Percentiles rank a stretch among this genome's conserved stretches.
Evolutionary conservation across 2,888 invertebrate species (phyloP).

Genomic region (Pseudococcus longispinus): DNA sequence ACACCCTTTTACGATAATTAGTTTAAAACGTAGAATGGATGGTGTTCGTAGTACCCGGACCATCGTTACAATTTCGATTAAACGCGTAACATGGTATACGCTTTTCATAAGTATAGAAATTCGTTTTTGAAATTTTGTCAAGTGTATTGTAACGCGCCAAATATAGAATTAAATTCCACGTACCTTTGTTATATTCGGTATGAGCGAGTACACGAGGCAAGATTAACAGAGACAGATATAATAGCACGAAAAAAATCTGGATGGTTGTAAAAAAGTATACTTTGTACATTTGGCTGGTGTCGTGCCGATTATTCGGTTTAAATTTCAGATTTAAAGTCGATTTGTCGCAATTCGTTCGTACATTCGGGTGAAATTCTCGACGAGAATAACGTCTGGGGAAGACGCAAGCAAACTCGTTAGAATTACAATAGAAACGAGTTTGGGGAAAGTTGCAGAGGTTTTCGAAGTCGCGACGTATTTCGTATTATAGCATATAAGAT

Average conservation of each 20-base stretch:
- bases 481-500: too few species aligned
- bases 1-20: slow-evolving; percentile 31
- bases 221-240: neutral
- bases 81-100: neutral
- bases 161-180: neutral
- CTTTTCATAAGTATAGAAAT: neutral
- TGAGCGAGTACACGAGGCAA: neutral
- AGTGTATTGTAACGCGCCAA: neutral
- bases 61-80: slow-evolving; percentile 22
- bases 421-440: neutral
- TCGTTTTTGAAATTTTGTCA: slow-evolving; percentile 20
- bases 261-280: neutral
- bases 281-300: too few species aligned
- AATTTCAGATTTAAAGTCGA: too few species aligned
- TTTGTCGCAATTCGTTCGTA: too few species aligned
- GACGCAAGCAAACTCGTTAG: neutral
- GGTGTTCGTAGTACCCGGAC: neutral
- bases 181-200: neutral
- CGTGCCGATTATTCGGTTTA: too few species aligned
- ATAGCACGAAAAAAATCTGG: neutral
- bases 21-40: neutral
- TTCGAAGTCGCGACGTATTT: neutral
- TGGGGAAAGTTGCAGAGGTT: neutral
- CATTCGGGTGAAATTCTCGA: too few species aligned
- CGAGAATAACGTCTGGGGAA: too few species aligned